Conservation (phyloP, 2,797 vertebrate genomes). For the Tragopan temminckii region DNA sequence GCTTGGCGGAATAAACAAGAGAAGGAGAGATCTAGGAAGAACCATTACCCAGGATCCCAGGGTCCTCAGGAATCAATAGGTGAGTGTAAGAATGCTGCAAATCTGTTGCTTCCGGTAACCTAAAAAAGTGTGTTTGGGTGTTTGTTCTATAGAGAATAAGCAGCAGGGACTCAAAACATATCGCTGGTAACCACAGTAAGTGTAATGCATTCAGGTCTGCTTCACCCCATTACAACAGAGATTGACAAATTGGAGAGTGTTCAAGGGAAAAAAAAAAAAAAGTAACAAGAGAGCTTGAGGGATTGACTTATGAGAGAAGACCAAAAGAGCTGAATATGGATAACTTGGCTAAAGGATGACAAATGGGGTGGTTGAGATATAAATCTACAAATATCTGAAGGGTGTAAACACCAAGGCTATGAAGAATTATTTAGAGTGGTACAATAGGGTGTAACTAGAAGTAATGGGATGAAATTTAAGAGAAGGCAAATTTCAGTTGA, state of each 20-base stretch:
- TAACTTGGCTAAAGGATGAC: constrained; percentile 77
- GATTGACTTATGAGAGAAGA: constrained; percentile 73
- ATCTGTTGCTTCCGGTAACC: background rate
- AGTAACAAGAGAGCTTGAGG: constrained; percentile 62
- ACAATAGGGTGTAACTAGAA: constrained; percentile 78
- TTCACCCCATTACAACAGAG: constrained; percentile 49
- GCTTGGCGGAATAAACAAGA: background rate
- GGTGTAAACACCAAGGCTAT: constrained; percentile 78
- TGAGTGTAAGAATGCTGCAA: background rate
- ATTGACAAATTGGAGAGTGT: constrained; percentile 71
- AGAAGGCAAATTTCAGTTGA: constrained; percentile 76
- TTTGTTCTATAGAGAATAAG: fast-evolving
- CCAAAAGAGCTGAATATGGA: constrained; percentile 75
- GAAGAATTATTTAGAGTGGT: constrained; percentile 77
- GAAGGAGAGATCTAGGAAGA: background rate
- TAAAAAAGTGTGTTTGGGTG: background rate
- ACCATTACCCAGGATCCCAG: background rate
- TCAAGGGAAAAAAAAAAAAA: constrained; percentile 35
- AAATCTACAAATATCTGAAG: constrained; percentile 78
- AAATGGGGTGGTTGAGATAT: constrained; percentile 72
- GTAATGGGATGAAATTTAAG: constrained; percentile 78
- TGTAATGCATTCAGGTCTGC: constrained; percentile 68
- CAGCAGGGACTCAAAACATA: background rate
- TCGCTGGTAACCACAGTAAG: background rate
- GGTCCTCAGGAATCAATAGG: fast-evolving